phyloP scores from a whole-genome alignment of 2,888 invertebrate genomes.

The Mesoligia furuncula region DNA sequence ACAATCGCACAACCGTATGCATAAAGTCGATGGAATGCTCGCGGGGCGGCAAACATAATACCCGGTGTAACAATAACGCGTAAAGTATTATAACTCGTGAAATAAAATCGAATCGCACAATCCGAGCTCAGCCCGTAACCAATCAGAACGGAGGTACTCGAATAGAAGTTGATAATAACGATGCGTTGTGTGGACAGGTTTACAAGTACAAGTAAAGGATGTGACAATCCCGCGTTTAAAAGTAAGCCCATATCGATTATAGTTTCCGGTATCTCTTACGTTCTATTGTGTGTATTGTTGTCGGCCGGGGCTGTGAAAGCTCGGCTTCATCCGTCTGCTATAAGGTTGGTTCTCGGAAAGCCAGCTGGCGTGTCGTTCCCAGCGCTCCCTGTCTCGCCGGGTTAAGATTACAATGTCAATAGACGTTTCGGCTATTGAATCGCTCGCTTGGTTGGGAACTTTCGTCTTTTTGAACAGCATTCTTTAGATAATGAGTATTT shows the following conservation, averaged over 20 bases:
- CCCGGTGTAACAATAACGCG: constrained; percentile 66
- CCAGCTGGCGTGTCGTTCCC: constrained; percentile 74
- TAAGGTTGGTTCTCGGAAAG: constrained; percentile 82
- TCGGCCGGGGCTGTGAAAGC: constrained; percentile 72
- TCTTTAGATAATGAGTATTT: constrained; percentile 62
- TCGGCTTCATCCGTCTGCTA: constrained; percentile 73
- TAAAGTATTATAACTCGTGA: constrained; percentile 73
- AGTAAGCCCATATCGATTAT: constrained; percentile 82
- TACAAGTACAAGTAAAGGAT: constrained; percentile 71
- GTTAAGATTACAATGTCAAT: constrained; percentile 85
- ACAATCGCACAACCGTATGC: constrained; percentile 69
- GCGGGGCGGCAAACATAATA: constrained; percentile 69
- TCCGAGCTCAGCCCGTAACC: constrained; percentile 46
- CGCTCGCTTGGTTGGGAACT: constrained; percentile 71
- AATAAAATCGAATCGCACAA: constrained; percentile 71
- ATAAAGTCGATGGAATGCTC: constrained; percentile 64
- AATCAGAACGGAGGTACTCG: constrained; percentile 65
- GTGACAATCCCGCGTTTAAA: constrained; percentile 76
- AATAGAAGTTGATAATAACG: constrained; percentile 64
- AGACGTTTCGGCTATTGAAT: constrained; percentile 78
- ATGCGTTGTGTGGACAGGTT: constrained; percentile 70
- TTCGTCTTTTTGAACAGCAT: constrained; percentile 71
- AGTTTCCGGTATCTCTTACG: constrained; percentile 85
- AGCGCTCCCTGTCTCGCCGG: constrained; percentile 73
- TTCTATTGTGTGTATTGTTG: constrained; percentile 80